phyloP scores from a whole-genome alignment of 2,888 invertebrate species.

The Zygothrica quintamaculata region DNA sequence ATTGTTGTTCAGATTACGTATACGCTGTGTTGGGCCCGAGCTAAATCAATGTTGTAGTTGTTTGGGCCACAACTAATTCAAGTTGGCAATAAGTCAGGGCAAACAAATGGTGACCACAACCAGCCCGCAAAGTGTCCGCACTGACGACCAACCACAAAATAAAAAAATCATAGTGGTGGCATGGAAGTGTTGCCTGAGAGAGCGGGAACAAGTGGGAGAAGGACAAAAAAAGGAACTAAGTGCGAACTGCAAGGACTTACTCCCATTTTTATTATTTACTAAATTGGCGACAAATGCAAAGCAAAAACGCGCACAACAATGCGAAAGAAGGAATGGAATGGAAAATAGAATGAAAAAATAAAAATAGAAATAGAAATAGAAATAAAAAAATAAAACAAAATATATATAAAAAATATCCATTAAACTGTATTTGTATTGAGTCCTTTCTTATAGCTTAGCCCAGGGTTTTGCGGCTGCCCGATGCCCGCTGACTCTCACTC shows the following conservation, averaged over 20 bases:
- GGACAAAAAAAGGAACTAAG: constrained; percentile 36
- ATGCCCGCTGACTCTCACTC: constrained; percentile 8
- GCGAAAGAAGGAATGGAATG: constrained; percentile 47
- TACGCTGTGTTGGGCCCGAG: constrained; percentile 55
- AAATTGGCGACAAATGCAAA: constrained; percentile 81
- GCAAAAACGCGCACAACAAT: constrained; percentile 49
- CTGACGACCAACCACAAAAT: constrained; percentile 48
- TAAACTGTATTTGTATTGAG: constrained; percentile 62
- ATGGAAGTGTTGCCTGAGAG: constrained; percentile 4
- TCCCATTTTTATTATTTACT: constrained; percentile 74
- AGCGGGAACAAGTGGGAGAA: background rate
- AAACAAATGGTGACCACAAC: constrained; percentile 71
- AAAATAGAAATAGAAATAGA: constrained; percentile 16
- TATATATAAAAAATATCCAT: constrained; percentile 59
- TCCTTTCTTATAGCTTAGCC: constrained; percentile 33
- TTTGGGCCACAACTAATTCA: constrained; percentile 70
- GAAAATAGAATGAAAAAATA: too few relatives aligned
- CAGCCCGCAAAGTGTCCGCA: constrained; percentile 73
- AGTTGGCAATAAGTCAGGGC: constrained; percentile 73
- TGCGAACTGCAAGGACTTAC: constrained; percentile 75
- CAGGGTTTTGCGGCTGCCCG: constrained; percentile 40
- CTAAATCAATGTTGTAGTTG: constrained; percentile 59
- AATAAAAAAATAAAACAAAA: too few relatives aligned
- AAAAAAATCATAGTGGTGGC: constrained; percentile 37
- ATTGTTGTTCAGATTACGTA: constrained; percentile 68